Evolutionary conservation across 1,140 invertebrate species (phyloP), one percentile per base, ranked within the genome.

Genomic region (Trachymyrmex cornetzi): DNA sequence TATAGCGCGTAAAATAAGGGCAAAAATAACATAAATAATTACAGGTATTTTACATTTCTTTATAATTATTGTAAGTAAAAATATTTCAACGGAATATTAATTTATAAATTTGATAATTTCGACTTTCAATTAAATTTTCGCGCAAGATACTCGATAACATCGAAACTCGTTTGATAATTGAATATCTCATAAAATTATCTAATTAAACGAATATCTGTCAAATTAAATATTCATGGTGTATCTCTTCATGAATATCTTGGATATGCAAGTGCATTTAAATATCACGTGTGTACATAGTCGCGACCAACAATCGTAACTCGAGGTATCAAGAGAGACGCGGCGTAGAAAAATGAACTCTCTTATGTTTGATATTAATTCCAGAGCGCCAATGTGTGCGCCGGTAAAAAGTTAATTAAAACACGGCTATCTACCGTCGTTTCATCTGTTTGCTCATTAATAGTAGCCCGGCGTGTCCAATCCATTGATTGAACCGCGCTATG

Each of bases 331-430:
- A 82, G 19, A 30, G 57, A 64, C 19, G 55, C 19, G 55, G 50
- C 72, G 16, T 79, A 79, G 22, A 59, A 53, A 66, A 67, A 67
- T 14, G 59, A 85, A 53, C 48, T 38, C 55, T 19, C 80, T 30
- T 24, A 24, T 38, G 2, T 79, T 66, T 85, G 72, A 66, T 79
- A 77, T 74, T 59, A 86, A 80, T 64, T 53, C 75, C 59, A 61
- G 11, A 12, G 1, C n/a, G 16, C 24, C 77, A n/a, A 69, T 50
- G 38, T 48, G 77, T 38, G 44, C 63, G 30, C 24, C 81, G 80
- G 79, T 86, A 92, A 92, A 92, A 92, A 92, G 90, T 92, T 92
- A 92, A 92, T 92, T 92, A 91, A 89, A 91, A 87, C 81, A 77
- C 90, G 90, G 87, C 89, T 91, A 89, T 84, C 77, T 81, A 61